These are phyloP conservation scores for Tenebrio molitor DNA, from an alignment of 1,140 invertebrate genomes.

Conservation along the genomic window DNA sequence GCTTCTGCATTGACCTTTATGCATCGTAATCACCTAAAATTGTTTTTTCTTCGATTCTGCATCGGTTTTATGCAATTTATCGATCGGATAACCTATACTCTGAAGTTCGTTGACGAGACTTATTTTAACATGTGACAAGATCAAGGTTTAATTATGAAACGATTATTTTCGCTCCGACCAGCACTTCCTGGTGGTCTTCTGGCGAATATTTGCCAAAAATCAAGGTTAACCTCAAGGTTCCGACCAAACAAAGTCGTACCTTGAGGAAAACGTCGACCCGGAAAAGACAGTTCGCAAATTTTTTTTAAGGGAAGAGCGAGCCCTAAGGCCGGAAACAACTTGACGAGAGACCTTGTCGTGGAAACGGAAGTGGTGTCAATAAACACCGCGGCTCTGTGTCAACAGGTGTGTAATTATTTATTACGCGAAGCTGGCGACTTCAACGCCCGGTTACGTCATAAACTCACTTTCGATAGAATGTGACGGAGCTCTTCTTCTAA, in stretches of 20 bases:
- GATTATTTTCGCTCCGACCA: not conserved
- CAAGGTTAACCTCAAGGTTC: conserved; percentile 15
- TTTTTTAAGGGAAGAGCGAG: not conserved
- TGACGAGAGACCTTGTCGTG: conserved; percentile 10
- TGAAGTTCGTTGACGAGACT: not conserved
- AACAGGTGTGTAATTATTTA: conserved; percentile 30
- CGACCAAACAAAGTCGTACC: not conserved
- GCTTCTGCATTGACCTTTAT: conserved; percentile 14
- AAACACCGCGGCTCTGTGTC: conserved; percentile 16
- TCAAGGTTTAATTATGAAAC: not conserved
- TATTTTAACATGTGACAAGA: conserved; percentile 5
- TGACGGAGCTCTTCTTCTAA: conserved; percentile 5
- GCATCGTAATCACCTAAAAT: not conserved
- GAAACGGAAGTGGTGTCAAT: conserved; percentile 27
- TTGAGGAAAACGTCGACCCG: not conserved
- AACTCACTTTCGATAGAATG: conserved; percentile 25
- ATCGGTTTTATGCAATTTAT: conserved; percentile 27
- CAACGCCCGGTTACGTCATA: conserved; percentile 12
- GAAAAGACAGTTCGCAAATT: conserved; percentile 6
- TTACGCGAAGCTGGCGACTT: conserved; percentile 13
- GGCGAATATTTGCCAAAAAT: conserved; percentile 1
- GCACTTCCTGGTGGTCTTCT: conserved; percentile 18
- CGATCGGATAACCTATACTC: conserved; percentile 22
- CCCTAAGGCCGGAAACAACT: conserved; percentile 14
- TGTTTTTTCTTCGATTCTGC: conserved; percentile 14